These are phyloP conservation scores for Mesembrinibis cayennensis DNA, from an alignment of 2,113 vertebrate species.

Conservation along the genomic window DNA sequence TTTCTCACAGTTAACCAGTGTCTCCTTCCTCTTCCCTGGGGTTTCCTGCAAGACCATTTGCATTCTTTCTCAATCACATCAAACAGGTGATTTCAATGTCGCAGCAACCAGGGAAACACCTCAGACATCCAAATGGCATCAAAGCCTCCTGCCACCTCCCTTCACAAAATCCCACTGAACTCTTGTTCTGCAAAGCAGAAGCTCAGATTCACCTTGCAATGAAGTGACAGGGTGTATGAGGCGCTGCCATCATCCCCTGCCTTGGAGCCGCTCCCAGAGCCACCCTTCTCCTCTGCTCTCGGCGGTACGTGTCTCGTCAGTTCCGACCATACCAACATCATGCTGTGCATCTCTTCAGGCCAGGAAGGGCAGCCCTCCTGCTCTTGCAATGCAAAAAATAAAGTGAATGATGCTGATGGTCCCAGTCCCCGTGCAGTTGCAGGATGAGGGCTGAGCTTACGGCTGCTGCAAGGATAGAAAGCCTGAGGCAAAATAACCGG, in stretches of 20 bases:
- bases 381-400: not conserved
- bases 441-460: not conserved
- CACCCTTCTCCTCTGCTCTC: not conserved
- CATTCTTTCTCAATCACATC: slow-evolving; percentile 20
- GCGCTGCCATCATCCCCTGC: not conserved
- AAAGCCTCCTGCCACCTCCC: not conserved
- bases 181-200: not conserved
- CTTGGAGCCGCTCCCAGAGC: not conserved
- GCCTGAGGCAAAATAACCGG: not conserved
- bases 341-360: not conserved
- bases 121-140: not conserved
- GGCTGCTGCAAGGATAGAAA: not conserved
- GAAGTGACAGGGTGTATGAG: rapidly evolving
- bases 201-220: not conserved
- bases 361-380: not conserved
- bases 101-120: slow-evolving; percentile 29
- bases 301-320: rapidly evolving
- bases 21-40: not conserved
- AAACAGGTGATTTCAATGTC: slow-evolving; percentile 12
- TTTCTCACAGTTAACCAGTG: not conserved
- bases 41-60: not conserved
- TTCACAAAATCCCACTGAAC: not conserved
- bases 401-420: not conserved
- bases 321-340: not conserved
- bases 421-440: not conserved